Conservation (phyloP, 1,140 invertebrate genomes). For the Drosophila mauritiana region DNA sequence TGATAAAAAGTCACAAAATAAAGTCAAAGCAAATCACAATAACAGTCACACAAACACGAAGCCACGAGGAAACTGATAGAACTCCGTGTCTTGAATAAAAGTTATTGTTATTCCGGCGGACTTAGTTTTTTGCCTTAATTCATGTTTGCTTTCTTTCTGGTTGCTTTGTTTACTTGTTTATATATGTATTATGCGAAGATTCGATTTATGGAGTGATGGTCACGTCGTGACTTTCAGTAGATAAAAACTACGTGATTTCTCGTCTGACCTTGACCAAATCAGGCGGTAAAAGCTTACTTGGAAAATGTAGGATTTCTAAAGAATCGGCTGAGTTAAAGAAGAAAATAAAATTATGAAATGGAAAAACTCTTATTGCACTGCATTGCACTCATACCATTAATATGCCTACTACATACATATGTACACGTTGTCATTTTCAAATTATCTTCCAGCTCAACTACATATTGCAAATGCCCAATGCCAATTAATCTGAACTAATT, state of each 20-base stretch:
- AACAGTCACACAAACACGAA: constrained; percentile 22
- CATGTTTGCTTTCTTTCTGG: constrained; percentile 22
- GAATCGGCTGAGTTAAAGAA: neutral
- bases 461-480: constrained; percentile 6
- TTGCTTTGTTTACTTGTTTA: constrained; percentile 1
- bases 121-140: constrained; percentile 21
- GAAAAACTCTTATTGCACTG: neutral
- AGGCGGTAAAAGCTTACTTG: neutral
- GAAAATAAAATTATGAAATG: neutral
- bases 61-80: constrained; percentile 6
- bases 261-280: constrained; percentile 18
- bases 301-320: neutral
- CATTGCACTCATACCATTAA: neutral
- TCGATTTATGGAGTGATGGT: constrained; percentile 22
- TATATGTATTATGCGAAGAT: constrained; percentile 1
- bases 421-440: neutral
- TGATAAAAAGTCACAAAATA: constrained; percentile 56
- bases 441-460: neutral
- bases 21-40: constrained; percentile 49
- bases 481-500: constrained; percentile 20
- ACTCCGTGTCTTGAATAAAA: constrained; percentile 14
- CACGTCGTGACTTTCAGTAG: constrained; percentile 27
- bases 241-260: constrained; percentile 30
- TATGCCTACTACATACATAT: neutral
- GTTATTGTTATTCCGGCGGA: constrained; percentile 17